A percentile compares a stretch with the other conserved stretches of the same genome.
phyloP scores from a whole-genome alignment of 2,113 vertebrate genomes.

The Pristiophorus japonicus region DNA sequence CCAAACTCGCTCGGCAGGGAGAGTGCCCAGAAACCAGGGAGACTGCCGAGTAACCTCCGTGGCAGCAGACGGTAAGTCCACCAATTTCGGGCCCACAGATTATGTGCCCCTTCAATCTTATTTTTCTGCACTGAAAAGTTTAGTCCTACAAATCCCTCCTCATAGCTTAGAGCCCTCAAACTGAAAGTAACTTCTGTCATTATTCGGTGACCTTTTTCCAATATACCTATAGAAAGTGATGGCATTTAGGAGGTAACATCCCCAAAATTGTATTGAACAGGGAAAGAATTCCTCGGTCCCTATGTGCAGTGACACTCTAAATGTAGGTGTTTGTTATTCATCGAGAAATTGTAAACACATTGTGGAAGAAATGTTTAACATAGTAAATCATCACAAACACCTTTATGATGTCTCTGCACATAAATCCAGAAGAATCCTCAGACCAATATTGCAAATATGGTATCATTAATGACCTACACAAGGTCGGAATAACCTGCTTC shows the following conservation, averaged over 20 bases:
- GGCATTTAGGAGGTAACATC: not conserved
- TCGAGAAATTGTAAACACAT: not conserved
- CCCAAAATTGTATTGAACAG: not conserved
- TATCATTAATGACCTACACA: not conserved
- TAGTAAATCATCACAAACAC: not conserved
- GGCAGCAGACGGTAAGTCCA: too few species aligned
- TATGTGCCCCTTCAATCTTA: not conserved
- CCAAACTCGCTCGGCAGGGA: too few species aligned
- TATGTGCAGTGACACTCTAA: not conserved
- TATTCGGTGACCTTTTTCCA: not conserved
- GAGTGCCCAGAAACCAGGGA: too few species aligned
- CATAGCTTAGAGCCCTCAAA: not conserved
- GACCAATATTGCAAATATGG: not conserved
- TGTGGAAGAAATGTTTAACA: not conserved
- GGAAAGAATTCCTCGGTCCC: not conserved
- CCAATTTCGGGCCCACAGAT: too few species aligned
- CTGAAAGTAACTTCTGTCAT: not conserved
- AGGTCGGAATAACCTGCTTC: not conserved
- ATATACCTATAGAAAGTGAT: not conserved
- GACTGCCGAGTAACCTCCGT: too few species aligned
- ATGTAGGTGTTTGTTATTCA: not conserved
- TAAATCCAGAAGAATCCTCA: not conserved
- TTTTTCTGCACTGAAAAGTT: not conserved
- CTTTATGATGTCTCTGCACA: not conserved
- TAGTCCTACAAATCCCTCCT: not conserved